Percentiles rank a stretch among this genome's conserved stretches.
phyloP scores from a whole-genome alignment of 2,888 invertebrate species.

The Acronicta leporina region DNA sequence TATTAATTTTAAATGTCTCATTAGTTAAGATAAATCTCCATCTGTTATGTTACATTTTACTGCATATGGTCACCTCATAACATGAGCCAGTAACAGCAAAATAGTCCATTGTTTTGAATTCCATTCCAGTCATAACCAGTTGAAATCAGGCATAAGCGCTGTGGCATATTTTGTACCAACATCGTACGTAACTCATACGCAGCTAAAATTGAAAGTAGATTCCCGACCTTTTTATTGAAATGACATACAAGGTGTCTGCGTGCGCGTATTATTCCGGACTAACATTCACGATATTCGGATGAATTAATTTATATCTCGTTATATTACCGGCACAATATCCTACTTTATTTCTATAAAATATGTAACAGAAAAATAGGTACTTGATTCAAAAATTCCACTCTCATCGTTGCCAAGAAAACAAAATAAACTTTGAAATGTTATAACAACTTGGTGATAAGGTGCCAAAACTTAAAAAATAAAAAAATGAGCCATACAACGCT shows the following conservation, averaged over 20 bases:
- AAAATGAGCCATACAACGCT: too few species aligned
- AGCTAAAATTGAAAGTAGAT: conserved; percentile 28
- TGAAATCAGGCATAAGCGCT: conserved; percentile 31
- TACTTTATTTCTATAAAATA: too few species aligned
- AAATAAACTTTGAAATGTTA: too few species aligned
- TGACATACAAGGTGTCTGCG: conserved; percentile 17
- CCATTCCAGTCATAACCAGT: conserved; percentile 37
- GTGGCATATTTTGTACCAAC: conserved; percentile 39
- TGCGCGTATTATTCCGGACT: conserved; percentile 22
- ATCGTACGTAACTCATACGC: conserved; percentile 40
- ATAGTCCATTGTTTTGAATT: conserved; percentile 30
- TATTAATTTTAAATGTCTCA: conserved; percentile 15
- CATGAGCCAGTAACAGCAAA: conserved; percentile 18
- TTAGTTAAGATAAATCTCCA: conserved; percentile 22
- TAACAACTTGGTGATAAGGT: too few species aligned
- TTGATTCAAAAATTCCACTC: too few species aligned
- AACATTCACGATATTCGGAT: not conserved
- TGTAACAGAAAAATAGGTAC: too few species aligned
- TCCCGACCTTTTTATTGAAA: conserved; percentile 30
- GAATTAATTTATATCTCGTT: too few species aligned
- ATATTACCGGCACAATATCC: too few species aligned
- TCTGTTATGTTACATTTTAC: conserved; percentile 9
- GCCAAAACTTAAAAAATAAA: too few species aligned
- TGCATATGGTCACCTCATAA: conserved; percentile 1
- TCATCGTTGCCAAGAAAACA: too few species aligned